Conservation (phyloP, 2,888 invertebrate genomes). For the Argynnis bischoffii region DNA sequence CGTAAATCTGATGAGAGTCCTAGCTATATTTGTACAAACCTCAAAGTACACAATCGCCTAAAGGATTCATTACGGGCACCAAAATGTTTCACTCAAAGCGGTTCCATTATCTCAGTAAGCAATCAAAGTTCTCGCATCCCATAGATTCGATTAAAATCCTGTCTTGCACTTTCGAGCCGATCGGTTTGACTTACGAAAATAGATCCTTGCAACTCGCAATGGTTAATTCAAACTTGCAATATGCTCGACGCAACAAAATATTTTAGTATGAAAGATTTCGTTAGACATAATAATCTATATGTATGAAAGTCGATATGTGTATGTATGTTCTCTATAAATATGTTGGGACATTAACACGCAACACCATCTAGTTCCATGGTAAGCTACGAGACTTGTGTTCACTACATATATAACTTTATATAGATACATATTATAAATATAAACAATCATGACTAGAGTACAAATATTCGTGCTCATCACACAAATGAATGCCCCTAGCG, state of each 20-base stretch:
- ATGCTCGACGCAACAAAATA: background rate
- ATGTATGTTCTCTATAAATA: too few relatives aligned
- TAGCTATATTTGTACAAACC: background rate
- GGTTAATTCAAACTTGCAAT: background rate
- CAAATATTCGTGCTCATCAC: too few relatives aligned
- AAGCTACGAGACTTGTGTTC: too few relatives aligned
- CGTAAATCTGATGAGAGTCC: too few relatives aligned
- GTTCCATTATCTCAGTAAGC: conserved; percentile 49
- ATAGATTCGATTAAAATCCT: conserved; percentile 47
- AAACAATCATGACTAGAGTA: too few relatives aligned
- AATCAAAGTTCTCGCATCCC: conserved; percentile 47
- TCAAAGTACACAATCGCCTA: conserved; percentile 21
- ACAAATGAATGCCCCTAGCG: too few relatives aligned
- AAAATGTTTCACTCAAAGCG: conserved; percentile 38
- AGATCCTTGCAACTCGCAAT: background rate
- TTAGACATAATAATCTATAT: too few relatives aligned
- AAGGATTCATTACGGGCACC: conserved; percentile 24
- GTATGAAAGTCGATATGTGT: too few relatives aligned
- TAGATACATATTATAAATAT: too few relatives aligned
- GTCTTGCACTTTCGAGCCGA: conserved; percentile 44
- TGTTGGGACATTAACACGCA: too few relatives aligned
- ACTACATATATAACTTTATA: too few relatives aligned
- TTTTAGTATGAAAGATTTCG: background rate
- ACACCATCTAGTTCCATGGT: too few relatives aligned
- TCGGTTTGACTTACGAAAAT: conserved; percentile 33